A percentile compares a stretch with the other conserved stretches of the same genome.
phyloP scores from a whole-genome alignment of 2,113 vertebrate species.

The Nymphicus hollandicus region DNA sequence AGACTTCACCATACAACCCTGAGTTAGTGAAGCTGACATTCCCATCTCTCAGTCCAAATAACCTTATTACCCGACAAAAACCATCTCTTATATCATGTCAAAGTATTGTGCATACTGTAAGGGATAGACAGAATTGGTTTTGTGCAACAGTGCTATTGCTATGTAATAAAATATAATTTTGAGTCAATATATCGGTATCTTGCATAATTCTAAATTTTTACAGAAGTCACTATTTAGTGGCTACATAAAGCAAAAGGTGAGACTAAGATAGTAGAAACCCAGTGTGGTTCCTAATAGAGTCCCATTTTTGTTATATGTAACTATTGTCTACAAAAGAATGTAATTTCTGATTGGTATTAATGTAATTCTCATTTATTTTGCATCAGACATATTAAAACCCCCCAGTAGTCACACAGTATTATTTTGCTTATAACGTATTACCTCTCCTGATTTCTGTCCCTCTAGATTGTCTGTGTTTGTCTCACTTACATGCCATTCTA shows the following conservation, averaged over 20 bases:
- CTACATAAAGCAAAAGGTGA: not conserved
- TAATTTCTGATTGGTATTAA: not conserved
- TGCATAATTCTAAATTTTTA: not conserved
- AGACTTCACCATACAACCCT: not conserved
- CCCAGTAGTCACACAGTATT: not conserved
- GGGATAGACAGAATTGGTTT: rapidly evolving
- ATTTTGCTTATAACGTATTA: not conserved
- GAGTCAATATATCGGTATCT: not conserved
- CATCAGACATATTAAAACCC: not conserved
- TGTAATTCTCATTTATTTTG: not conserved
- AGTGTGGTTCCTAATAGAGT: not conserved
- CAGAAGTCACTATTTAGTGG: not conserved
- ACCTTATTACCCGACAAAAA: not conserved
- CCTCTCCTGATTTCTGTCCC: not conserved
- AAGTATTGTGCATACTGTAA: not conserved
- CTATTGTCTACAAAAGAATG: not conserved
- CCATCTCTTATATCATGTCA: not conserved
- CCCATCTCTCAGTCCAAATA: not conserved
- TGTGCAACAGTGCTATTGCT: not conserved
- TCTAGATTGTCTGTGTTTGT: not conserved
- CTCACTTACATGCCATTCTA: not conserved
- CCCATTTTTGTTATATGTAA: not conserved
- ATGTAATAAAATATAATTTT: not conserved
- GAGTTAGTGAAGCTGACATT: not conserved
- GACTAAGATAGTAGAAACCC: not conserved